These are phyloP conservation scores for Chaitophorus viminalis DNA, from an alignment of 2,888 invertebrate genomes.

Conservation along the genomic window DNA sequence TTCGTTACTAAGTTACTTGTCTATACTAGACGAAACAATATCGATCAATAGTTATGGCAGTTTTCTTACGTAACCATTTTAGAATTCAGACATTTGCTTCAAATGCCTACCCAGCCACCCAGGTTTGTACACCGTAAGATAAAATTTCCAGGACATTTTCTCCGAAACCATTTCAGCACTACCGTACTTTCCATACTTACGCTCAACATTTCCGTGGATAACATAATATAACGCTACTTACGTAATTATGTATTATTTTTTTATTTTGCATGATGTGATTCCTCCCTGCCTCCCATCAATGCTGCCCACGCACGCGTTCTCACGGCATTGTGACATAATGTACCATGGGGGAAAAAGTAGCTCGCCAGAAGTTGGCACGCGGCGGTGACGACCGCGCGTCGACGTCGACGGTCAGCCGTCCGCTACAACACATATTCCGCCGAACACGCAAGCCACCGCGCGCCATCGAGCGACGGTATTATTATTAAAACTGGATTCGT, in stretches of 20 bases:
- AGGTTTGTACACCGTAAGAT: not conserved
- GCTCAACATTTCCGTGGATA: not conserved
- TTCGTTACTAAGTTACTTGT: no score
- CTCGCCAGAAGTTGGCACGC: slow-evolving; percentile 34
- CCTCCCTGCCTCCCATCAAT: not conserved
- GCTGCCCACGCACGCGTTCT: not conserved
- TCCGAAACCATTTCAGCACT: no score
- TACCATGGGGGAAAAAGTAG: slow-evolving; percentile 8
- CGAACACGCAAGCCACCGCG: slow-evolving; percentile 13
- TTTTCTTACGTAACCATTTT: no score
- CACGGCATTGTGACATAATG: slow-evolving; percentile 35
- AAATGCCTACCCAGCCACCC: no score
- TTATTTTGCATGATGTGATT: slow-evolving; percentile 16
- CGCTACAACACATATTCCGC: not conserved
- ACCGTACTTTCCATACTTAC: not conserved
- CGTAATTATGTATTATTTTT: not conserved
- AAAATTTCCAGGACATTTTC: no score
- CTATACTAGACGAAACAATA: no score
- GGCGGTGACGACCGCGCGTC: not conserved
- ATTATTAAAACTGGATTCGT: slow-evolving; percentile 58
- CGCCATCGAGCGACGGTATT: slow-evolving; percentile 15
- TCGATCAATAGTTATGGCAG: no score
- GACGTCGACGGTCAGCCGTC: slow-evolving; percentile 9
- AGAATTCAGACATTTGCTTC: not conserved
- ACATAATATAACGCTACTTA: not conserved